These are phyloP conservation scores for Apamea anceps DNA, from an alignment of 2,888 invertebrate species.

Conservation along the genomic window DNA sequence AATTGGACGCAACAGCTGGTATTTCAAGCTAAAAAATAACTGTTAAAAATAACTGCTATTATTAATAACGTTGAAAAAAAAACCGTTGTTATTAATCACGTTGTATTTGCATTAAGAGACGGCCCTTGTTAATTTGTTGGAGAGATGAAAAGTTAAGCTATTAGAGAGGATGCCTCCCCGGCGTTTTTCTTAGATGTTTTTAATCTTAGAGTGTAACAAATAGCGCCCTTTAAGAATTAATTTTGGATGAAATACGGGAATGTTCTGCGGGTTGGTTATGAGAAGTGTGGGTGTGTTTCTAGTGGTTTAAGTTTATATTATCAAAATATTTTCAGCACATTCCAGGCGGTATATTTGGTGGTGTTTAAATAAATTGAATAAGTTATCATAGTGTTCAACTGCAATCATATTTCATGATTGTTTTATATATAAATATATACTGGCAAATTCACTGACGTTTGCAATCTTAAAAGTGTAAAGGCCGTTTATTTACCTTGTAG, in stretches of 20 bases:
- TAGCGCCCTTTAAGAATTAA: conserved; percentile 85
- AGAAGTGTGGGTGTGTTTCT: neutral
- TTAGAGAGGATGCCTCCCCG: conserved; percentile 79
- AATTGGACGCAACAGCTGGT: conserved; percentile 54
- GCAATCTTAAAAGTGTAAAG: neutral
- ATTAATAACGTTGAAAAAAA: conserved; percentile 83
- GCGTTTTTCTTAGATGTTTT: conserved; percentile 75
- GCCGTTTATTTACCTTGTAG: neutral
- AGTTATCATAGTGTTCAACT: neutral
- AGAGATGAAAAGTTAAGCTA: conserved; percentile 90
- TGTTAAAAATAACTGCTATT: conserved; percentile 73
- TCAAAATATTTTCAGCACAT: neutral
- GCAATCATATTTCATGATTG: neutral
- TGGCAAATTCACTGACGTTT: neutral
- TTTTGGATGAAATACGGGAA: conserved; percentile 68
- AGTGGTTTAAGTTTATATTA: neutral
- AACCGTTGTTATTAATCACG: conserved; percentile 82
- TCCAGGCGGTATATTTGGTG: neutral
- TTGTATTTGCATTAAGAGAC: conserved; percentile 83
- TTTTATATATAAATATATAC: neutral
- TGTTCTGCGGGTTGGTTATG: neutral
- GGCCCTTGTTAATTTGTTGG: conserved; percentile 85
- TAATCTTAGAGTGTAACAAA: conserved; percentile 76
- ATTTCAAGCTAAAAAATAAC: conserved; percentile 68
- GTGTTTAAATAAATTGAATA: neutral